Conservation (phyloP, 1,140 invertebrate species). For the Caenorhabditis brenneri region DNA sequence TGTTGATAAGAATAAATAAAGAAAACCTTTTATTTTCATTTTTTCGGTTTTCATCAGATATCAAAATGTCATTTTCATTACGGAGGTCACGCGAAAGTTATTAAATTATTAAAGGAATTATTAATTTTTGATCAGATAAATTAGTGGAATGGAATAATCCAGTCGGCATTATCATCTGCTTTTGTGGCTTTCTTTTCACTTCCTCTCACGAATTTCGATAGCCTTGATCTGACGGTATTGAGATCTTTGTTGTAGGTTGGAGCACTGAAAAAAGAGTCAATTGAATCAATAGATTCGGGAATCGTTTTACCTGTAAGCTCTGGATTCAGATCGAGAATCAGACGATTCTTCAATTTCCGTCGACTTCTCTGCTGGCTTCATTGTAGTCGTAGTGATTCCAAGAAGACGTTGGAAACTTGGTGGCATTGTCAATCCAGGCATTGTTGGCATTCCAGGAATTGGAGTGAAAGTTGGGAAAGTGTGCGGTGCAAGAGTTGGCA, state of each 20-base stretch:
- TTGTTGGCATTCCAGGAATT: slow-evolving; percentile 44
- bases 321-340: neutral
- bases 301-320: neutral
- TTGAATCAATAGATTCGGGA: no score
- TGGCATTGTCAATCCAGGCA: slow-evolving; percentile 49
- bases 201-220: slow-evolving; percentile 44
- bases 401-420: slow-evolving; percentile 46
- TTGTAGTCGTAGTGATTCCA: slow-evolving; percentile 39
- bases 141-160: slow-evolving; percentile 48
- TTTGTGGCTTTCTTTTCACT: slow-evolving; percentile 29
- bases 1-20: neutral
- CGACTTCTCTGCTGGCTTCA: neutral
- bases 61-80: neutral
- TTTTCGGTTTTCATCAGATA: neutral
- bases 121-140: neutral
- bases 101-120: slow-evolving; percentile 30
- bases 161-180: slow-evolving; percentile 43
- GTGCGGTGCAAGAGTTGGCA: slow-evolving; percentile 28
- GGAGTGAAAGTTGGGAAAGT: slow-evolving; percentile 37
- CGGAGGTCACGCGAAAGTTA: neutral
- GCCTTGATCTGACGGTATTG: slow-evolving; percentile 27
- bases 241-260: slow-evolving; percentile 37
- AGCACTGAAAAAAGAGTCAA: neutral
- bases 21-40: neutral
- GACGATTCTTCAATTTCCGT: neutral